phyloP scores from a whole-genome alignment of 2,113 vertebrate genomes.

The Marmota monax region DNA sequence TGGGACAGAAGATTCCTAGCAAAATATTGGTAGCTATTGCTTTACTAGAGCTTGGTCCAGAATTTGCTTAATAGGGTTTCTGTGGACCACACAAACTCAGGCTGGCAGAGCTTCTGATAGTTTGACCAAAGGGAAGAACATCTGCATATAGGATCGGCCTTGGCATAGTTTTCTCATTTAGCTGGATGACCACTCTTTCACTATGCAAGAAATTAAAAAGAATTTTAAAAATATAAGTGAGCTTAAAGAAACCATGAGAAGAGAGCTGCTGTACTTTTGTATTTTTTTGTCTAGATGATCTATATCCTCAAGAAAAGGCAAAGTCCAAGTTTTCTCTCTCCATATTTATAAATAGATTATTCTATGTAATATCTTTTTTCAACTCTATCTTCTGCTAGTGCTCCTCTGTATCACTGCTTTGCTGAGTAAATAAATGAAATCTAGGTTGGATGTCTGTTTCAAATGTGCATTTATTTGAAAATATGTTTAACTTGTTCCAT shows the following conservation, averaged over 20 bases:
- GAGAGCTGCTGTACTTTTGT: neutral
- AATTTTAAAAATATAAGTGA: neutral
- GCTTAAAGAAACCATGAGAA: neutral
- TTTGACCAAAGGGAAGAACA: neutral
- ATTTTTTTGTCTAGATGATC: neutral
- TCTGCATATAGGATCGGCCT: neutral
- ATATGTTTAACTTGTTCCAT: neutral
- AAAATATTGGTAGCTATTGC: neutral
- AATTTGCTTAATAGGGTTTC: neutral
- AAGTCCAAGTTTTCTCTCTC: neutral
- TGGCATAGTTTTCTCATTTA: neutral
- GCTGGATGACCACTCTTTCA: neutral
- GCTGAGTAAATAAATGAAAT: neutral
- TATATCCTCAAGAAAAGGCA: neutral
- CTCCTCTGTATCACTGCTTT: neutral
- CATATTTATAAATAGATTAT: too few species aligned
- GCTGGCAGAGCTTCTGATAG: neutral
- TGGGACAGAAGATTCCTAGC: neutral
- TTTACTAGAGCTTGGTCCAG: neutral
- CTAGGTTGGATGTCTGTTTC: neutral
- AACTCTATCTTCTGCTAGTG: neutral
- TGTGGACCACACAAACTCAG: too few species aligned
- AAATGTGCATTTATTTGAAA: neutral
- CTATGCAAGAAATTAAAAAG: neutral
- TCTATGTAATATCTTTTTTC: neutral